These are phyloP conservation scores for Embidobia sp. DNA, from an alignment of 2,888 invertebrate genomes.

Conservation along the genomic window DNA sequence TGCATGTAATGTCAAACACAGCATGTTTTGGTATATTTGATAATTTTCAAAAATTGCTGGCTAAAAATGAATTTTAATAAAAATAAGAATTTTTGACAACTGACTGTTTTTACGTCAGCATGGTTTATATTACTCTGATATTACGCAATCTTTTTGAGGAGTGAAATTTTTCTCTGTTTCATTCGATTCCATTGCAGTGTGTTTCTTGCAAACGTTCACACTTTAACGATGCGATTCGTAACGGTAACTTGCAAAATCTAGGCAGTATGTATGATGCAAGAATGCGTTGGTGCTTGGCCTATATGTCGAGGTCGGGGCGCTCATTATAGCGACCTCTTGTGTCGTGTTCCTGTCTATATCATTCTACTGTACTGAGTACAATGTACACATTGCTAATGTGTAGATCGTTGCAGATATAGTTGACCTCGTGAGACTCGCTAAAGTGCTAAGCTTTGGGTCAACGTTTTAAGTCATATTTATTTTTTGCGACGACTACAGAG, in stretches of 20 bases:
- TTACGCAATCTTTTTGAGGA: too few species aligned
- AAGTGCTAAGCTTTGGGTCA: constrained; percentile 50
- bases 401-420: constrained; percentile 63
- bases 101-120: too few species aligned
- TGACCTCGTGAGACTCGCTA: constrained; percentile 39
- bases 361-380: constrained; percentile 68
- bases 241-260: constrained; percentile 14
- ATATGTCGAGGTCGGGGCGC: constrained; percentile 77
- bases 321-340: constrained; percentile 77
- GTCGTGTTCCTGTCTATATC: constrained; percentile 70
- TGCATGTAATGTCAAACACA: too few species aligned
- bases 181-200: constrained; percentile 19
- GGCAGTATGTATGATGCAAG: constrained; percentile 47
- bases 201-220: constrained; percentile 14
- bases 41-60: too few species aligned
- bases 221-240: constrained; percentile 31
- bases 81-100: too few species aligned
- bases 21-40: too few species aligned
- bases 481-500: constrained; percentile 13
- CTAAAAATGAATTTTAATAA: too few species aligned
- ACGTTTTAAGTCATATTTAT: constrained; percentile 45
- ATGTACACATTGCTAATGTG: constrained; percentile 68
- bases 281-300: constrained; percentile 76
- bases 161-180: too few species aligned
- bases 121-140: too few species aligned